Evolutionary conservation across 2,113 vertebrate species (phyloP).

Genomic region (Thymallus thymallus): DNA sequence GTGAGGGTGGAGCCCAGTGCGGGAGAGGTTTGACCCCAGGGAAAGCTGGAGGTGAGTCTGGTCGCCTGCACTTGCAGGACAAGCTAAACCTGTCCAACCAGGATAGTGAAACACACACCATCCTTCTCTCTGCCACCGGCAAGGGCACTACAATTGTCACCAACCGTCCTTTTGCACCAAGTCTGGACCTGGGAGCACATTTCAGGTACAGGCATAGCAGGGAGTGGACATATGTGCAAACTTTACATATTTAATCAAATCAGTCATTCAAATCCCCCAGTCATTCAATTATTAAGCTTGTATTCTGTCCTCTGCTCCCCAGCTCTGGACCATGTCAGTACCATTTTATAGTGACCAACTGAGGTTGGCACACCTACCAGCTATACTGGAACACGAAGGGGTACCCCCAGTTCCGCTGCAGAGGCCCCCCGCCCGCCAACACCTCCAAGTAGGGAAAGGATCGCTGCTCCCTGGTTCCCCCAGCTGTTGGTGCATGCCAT

Average conservation of each 20-base stretch:
- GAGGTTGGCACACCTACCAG: slow-evolving; percentile 71
- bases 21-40: slow-evolving; percentile 71
- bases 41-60: slow-evolving; percentile 67
- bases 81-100: slow-evolving; percentile 70
- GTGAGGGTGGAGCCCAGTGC: slow-evolving; percentile 78
- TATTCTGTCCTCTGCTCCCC: neutral
- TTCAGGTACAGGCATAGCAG: slow-evolving; percentile 77
- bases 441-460: neutral
- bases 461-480: accelerated
- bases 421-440: slow-evolving; percentile 4
- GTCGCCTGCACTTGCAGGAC: slow-evolving; percentile 75
- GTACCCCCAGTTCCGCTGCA: slow-evolving; percentile 38
- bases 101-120: slow-evolving; percentile 61
- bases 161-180: slow-evolving; percentile 75
- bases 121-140: slow-evolving; percentile 74
- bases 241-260: too few relatives aligned
- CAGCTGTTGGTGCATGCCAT: neutral
- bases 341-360: slow-evolving; percentile 81
- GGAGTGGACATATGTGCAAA: neutral
- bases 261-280: too few relatives aligned
- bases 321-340: slow-evolving; percentile 73
- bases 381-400: slow-evolving; percentile 78
- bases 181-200: slow-evolving; percentile 78
- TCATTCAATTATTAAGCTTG: neutral
- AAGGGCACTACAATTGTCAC: slow-evolving; percentile 81